Evolutionary conservation across 2,113 vertebrate species (phyloP).

Genomic region (Centropus unirufus): DNA sequence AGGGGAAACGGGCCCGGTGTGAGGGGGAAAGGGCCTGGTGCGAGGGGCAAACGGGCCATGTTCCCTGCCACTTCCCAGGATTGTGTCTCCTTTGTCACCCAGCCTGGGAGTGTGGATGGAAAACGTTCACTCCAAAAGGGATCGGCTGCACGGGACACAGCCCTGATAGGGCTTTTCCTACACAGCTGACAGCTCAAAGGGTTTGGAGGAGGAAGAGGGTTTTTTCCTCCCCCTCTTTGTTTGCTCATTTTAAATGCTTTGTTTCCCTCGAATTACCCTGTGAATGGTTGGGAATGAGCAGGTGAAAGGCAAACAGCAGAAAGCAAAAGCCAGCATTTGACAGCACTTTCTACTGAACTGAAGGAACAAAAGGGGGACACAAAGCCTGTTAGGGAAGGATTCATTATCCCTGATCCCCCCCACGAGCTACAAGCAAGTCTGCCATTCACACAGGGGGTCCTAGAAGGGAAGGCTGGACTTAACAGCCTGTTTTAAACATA

Average conservation of each 20-base stretch:
- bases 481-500: background rate
- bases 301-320: slow-evolving; percentile 20
- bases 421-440: slow-evolving; percentile 3
- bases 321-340: slow-evolving; percentile 7
- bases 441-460: background rate
- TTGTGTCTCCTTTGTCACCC: background rate
- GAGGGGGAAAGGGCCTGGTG: background rate
- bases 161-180: background rate
- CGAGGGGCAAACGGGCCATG: background rate
- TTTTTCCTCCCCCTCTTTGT: background rate
- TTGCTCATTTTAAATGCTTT: slow-evolving; percentile 26
- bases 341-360: background rate
- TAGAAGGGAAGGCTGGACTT: background rate
- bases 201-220: background rate
- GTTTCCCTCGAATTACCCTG: slow-evolving; percentile 2
- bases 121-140: background rate
- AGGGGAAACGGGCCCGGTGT: background rate
- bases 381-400: slow-evolving; percentile 5
- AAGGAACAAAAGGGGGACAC: slow-evolving; percentile 37
- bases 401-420: background rate
- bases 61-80: background rate
- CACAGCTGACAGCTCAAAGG: background rate
- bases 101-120: background rate
- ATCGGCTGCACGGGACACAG: background rate
- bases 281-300: slow-evolving; percentile 10